Base-by-base conservation (phyloP, 2,113 vertebrate genomes). In the Nanorana parkeri region DNA sequence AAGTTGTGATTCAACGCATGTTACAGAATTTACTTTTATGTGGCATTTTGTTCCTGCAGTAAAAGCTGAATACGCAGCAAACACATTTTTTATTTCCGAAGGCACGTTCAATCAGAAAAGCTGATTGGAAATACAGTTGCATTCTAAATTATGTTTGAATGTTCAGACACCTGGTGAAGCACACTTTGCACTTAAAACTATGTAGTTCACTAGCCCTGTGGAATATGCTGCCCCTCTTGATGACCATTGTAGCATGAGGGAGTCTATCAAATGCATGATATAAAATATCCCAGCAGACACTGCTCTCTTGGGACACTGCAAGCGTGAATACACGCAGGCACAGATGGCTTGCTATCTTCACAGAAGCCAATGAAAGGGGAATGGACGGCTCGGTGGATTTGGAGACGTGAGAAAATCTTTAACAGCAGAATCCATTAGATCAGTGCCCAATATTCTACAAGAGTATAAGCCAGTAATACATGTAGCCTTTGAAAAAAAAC, bases 201-300 rank as follows among this genome's bases (percentile, higher is more conserved):
- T 56, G 67, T 17, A 67, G 47, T 54, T 24, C 11, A 13, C 36
- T 60, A 69, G 66, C 8, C 52, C n/a, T 55, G 68, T 24, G 28
- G 60, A 73, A 72, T 66, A 65, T 56, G 41, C 60, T 73, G 68
- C 47, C 68, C 78, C 55, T 81, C 68, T 61, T 73, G 24, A 73
- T 73, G 66, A 65, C 36, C 23, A 81, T 17, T 73, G 68, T 21
- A 73, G 79, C 60, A 74, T 72, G 79, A 81, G 68, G 60, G 61
- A 72, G 58, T 81, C 41, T 72, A 73, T 81, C 58, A 81, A 74
- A 36, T 65, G 68, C 79, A 65, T 81, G 79, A 23, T 60, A 74
- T 72, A 54, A 81, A 81, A 64, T 51, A 73, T 74, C 79, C 79
- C 79, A 65, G 17, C 28, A 81, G 79, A 74, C 60, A 65, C 24